Evolutionary conservation across 2,113 vertebrate species (phyloP).

Genomic region (Ciconia stormi): DNA sequence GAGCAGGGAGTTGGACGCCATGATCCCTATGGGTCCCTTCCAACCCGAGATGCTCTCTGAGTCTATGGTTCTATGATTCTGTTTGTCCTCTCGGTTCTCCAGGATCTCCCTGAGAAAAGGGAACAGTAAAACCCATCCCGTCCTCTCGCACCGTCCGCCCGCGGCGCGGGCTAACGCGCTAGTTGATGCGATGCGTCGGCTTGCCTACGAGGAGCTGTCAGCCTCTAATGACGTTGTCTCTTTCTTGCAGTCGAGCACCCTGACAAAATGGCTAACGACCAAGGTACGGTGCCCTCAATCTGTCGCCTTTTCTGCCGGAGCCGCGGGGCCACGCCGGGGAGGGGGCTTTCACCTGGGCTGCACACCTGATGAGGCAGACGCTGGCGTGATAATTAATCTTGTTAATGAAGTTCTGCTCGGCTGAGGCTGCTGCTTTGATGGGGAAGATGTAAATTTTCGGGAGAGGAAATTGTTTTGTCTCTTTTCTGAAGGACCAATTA

Average conservation of each 20-base stretch:
- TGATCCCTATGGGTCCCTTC: neutral
- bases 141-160: neutral
- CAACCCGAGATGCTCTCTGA: neutral
- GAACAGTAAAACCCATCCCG: neutral
- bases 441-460: conserved; percentile 76
- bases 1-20: neutral
- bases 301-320: neutral
- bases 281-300: conserved; percentile 79
- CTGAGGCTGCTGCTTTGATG: conserved; percentile 64
- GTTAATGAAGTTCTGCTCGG: conserved; percentile 77
- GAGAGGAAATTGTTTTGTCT: conserved; percentile 82
- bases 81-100: neutral
- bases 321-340: neutral
- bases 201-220: neutral
- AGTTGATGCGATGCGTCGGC: neutral
- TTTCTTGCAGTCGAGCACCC: conserved; percentile 87
- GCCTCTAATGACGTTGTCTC: conserved; percentile 61
- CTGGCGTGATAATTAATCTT: conserved; percentile 69
- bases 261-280: conserved; percentile 98
- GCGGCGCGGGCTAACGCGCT: neutral
- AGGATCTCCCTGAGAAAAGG: neutral
- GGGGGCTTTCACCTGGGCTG: conserved; percentile 53
- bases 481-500: conserved; percentile 80
- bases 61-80: neutral
- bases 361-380: conserved; percentile 60